A percentile compares a stretch with the other conserved stretches of the same genome.
Evolutionary conservation across 2,797 vertebrate species (phyloP).

Genomic region (Picus viridis): DNA sequence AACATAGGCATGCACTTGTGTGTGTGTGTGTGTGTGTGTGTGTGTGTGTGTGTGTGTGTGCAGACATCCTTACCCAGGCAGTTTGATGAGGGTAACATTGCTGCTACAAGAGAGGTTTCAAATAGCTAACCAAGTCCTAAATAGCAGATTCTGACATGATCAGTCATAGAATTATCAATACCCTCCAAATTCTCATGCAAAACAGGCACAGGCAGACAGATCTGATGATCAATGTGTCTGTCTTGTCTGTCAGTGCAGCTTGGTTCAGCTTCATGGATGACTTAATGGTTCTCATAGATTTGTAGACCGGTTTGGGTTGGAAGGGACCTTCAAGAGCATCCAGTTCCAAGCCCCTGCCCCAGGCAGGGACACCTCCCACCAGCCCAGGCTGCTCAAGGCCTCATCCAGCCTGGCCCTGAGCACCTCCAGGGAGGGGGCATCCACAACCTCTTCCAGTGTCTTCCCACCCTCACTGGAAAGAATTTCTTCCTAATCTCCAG

Average conservation of each 20-base stretch:
- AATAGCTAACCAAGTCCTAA: not conserved
- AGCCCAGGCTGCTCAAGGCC: no score
- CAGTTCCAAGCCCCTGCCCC: no score
- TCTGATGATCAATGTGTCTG: not conserved
- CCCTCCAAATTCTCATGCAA: not conserved
- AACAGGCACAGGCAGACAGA: not conserved
- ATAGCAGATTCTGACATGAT: not conserved
- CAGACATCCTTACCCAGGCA: not conserved
- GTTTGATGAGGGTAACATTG: not conserved
- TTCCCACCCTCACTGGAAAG: no score
- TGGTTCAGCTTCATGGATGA: not conserved
- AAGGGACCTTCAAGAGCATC: no score
- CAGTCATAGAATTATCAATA: not conserved
- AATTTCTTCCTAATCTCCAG: no score
- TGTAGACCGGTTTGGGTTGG: no score
- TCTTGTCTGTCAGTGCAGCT: not conserved
- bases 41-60: no score
- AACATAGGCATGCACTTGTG: not conserved
- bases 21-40: accelerated
- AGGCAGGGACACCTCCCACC: no score
- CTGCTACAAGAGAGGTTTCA: not conserved
- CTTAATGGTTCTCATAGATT: no score
- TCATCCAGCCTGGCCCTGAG: no score
- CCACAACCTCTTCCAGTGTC: no score
- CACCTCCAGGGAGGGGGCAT: no score